These are phyloP conservation scores for Rhagium mordax DNA, from an alignment of 2,888 invertebrate genomes.

Conservation along the genomic window DNA sequence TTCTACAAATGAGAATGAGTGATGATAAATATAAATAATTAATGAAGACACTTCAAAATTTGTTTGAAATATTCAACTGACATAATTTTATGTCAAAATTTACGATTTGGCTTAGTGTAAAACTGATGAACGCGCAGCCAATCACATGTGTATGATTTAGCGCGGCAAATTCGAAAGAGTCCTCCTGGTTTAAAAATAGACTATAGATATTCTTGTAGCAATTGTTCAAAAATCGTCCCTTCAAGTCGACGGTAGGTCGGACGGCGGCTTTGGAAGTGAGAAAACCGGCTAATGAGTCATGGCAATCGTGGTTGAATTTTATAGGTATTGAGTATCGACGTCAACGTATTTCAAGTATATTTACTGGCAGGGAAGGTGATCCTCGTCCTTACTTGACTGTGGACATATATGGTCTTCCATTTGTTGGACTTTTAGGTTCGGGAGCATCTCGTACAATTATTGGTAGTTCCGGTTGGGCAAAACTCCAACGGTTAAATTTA, in stretches of 20 bases:
- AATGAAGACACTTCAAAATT: too few relatives aligned
- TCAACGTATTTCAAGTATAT: neutral
- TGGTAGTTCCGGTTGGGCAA: conserved; percentile 6
- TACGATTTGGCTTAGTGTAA: too few relatives aligned
- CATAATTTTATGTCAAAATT: too few relatives aligned
- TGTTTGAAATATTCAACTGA: too few relatives aligned
- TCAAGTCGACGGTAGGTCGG: neutral
- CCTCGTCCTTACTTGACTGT: conserved; percentile 26
- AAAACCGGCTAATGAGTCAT: conserved; percentile 23
- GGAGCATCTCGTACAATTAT: conserved; percentile 14
- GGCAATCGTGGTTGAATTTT: conserved; percentile 18
- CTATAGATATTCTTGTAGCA: neutral
- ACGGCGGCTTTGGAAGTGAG: neutral
- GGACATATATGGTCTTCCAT: conserved; percentile 7
- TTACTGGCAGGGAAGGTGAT: neutral
- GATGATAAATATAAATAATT: too few relatives aligned
- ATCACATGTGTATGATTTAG: too few relatives aligned
- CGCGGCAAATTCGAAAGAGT: too few relatives aligned
- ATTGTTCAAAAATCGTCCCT: neutral
- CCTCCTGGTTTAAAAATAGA: too few relatives aligned
- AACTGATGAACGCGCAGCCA: too few relatives aligned
- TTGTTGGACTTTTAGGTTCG: conserved; percentile 16
- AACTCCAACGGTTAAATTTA: conserved; percentile 10
- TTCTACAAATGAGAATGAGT: too few relatives aligned
- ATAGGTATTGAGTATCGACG: neutral